Evolutionary conservation across 2,113 vertebrate species (phyloP).

Genomic region (Carettochelys insculpta): DNA sequence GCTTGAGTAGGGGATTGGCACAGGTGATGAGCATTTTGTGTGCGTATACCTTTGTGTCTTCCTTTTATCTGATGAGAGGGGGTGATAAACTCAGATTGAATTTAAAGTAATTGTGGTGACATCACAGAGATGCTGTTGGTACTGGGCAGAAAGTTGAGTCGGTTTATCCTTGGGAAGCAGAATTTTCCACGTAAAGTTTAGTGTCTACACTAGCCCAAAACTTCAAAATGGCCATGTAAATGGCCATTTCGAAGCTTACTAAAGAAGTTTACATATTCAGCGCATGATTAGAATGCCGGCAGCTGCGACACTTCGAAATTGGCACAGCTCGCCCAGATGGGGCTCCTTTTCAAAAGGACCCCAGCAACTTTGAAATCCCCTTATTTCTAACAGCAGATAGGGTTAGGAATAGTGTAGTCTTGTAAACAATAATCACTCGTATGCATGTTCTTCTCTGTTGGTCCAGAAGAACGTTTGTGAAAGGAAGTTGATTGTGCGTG

Average conservation of each 20-base stretch:
- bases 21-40: background rate
- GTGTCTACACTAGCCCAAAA: no score
- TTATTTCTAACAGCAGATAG: no score
- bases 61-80: background rate
- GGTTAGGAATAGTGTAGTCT: no score
- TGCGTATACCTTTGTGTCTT: background rate
- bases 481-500: accelerated
- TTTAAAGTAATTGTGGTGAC: background rate
- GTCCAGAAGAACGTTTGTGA: accelerated
- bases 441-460: no score
- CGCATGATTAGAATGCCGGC: no score
- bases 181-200: background rate
- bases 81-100: background rate
- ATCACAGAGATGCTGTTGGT: accelerated
- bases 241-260: no score
- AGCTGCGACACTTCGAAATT: no score
- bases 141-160: background rate
- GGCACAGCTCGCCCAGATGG: no score
- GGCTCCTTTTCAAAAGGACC: no score
- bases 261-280: no score
- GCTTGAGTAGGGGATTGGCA: background rate
- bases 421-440: background rate
- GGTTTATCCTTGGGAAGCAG: background rate
- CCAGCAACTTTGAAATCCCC: no score
- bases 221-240: no score